phyloP scores from a whole-genome alignment of 1,140 invertebrate genomes.

The Caenorhabditis elegans region WBcel235 BX284605.5:19616001-19616500 shows the following conservation, averaged over 20 bases:
- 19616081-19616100: no score
- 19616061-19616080: no score
- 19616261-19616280: neutral
- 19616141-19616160: neutral
- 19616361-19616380: neutral
- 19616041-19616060: no score
- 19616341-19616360: neutral
- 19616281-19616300: neutral
- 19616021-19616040: no score
- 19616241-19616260: neutral
- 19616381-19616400: neutral
- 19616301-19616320: neutral
- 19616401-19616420: neutral
- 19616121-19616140: no score
- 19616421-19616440: neutral
- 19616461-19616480: neutral
- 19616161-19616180: slow-evolving; percentile 11
- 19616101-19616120: no score
- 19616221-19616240: neutral
- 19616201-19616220: neutral
- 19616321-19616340: neutral
- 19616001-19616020: no score
- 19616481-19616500: neutral
- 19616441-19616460: neutral
- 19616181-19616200: slow-evolving; percentile 6